Base-by-base conservation (phyloP, 2,797 vertebrate genomes). In the Centroberyx gerrardi region DNA sequence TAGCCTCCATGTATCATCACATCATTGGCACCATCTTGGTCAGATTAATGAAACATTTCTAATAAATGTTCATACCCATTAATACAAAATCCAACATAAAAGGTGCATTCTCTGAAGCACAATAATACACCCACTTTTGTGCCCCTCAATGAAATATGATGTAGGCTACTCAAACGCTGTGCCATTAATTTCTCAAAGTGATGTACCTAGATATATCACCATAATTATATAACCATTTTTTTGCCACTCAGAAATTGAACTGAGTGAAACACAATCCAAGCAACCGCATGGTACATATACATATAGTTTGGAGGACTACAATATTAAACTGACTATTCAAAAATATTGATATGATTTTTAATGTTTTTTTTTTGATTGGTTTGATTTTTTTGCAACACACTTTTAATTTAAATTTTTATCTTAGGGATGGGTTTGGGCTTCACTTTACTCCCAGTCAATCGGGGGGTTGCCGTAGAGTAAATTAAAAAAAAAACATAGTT, bases 21-120 rank as follows among this genome's bases (percentile, higher is more conserved):
- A 68, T 72, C 64, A 62, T 9, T 60, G 31, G 27, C 75, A 58
- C 3, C 4, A 72, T 49, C 13, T 38, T 13, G 9, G 14, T 74
- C 44, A 61, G 28, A 73, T 62, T 64, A 42, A 59, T 58, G 53
- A 29, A 60, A 29, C 15, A 33, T 33, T 62, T 59, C 54, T 29
- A 36, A 31, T 6, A 56, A 13, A 27, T 3, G 14, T 58, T 36
- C 15, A 58, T 28, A 58, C 15, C 31, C 17, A 58, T 36, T 29
- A 38, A 28, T 27, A 10, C 22, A 12, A 69, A 44, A 7, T 60
- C 17, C 7, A 53, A 27, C 66, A 53, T 54, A 56, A 36, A 71
- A 62, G 22, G 58, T 68, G 17, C 53, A 12, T n/a, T 38, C 3
- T 13, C 44, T 33, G 0, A 52, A 52, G 6, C 0, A 2, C 14